These are phyloP conservation scores for Chrysomallon squamiferum DNA, from an alignment of 1,140 invertebrate genomes.

Conservation along the genomic window DNA sequence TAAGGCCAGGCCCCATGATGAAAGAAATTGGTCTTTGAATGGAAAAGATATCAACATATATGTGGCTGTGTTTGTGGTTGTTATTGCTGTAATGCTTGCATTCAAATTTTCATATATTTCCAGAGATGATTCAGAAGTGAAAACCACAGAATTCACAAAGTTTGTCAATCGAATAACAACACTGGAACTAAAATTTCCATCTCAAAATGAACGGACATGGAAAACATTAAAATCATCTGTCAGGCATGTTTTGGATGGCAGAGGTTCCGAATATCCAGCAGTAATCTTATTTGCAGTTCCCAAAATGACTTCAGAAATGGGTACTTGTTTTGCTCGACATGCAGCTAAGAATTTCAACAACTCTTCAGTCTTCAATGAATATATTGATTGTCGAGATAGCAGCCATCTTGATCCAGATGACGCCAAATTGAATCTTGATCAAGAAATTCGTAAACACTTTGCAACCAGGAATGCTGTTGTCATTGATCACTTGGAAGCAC, in stretches of 20 bases:
- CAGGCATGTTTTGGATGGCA: not conserved
- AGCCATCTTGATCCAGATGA: not conserved
- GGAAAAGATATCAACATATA: no score
- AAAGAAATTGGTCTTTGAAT: no score
- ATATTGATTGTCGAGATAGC: not conserved
- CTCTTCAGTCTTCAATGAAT: not conserved
- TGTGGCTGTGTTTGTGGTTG: no score
- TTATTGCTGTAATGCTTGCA: no score
- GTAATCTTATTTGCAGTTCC: not conserved
- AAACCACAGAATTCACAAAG: no score
- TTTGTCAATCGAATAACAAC: no score
- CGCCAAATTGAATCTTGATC: not conserved
- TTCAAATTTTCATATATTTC: no score
- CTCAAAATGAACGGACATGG: not conserved
- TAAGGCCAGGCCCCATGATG: no score
- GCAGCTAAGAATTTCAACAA: not conserved
- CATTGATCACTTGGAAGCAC: constrained; percentile 40
- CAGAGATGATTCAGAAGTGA: no score
- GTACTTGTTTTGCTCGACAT: not conserved
- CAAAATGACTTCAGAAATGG: not conserved
- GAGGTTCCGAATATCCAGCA: not conserved
- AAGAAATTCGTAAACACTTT: not conserved
- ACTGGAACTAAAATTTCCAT: not conserved
- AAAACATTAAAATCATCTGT: constrained; percentile 2
- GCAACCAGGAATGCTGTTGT: constrained; percentile 20